Evolutionary conservation across 2,113 vertebrate genomes (phyloP).

Genomic region (Lasiurus borealis): DNA sequence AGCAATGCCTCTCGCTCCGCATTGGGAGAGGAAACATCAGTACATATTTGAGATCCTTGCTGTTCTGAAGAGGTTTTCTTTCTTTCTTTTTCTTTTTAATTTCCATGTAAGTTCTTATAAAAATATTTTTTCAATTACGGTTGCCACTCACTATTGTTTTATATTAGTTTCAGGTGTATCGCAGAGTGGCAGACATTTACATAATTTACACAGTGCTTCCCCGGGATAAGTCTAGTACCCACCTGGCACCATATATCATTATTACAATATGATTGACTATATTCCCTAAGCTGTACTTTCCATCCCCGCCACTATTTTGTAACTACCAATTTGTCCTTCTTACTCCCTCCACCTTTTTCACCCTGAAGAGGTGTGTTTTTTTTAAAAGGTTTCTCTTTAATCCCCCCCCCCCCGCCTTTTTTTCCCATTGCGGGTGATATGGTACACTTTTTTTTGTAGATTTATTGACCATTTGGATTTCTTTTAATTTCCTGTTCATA

Average conservation of each 20-base stretch:
- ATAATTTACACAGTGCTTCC: background rate
- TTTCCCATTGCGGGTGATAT: background rate
- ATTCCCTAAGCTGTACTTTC: background rate
- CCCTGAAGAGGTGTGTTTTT: background rate
- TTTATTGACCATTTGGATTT: background rate
- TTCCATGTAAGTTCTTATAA: background rate
- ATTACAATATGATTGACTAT: background rate
- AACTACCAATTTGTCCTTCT: background rate
- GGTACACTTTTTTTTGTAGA: conserved; percentile 16
- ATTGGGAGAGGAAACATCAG: background rate
- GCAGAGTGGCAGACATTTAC: background rate
- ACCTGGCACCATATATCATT: background rate
- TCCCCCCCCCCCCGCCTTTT: background rate
- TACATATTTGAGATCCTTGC: background rate
- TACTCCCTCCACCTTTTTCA: background rate
- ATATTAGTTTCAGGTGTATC: background rate
- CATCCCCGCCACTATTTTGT: background rate
- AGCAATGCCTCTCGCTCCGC: background rate
- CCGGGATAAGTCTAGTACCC: background rate
- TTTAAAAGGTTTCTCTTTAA: background rate
- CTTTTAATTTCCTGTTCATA: conserved; percentile 4
- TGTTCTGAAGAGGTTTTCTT: background rate
- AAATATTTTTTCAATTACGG: background rate
- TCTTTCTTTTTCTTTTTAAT: background rate
- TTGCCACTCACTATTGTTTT: background rate